Conservation (phyloP, 1,140 invertebrate genomes). For the Phortica variegata region DNA sequence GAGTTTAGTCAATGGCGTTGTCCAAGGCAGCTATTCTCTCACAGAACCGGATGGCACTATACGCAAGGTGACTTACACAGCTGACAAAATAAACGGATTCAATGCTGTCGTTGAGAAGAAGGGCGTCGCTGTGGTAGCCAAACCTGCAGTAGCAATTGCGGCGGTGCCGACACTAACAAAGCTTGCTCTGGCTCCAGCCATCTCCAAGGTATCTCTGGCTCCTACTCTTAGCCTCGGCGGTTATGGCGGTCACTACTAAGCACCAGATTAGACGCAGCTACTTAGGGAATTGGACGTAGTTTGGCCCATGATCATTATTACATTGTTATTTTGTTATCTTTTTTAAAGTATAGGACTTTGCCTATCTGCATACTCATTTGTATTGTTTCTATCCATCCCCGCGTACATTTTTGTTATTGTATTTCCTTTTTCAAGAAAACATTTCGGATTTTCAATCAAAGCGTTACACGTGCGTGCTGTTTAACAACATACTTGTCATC, state of each 20-base stretch:
- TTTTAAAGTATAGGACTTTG: no score
- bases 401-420: no score
- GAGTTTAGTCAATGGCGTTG: conserved; percentile 64
- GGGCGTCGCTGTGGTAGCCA: conserved; percentile 52
- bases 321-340: conserved; percentile 32
- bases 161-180: conserved; percentile 46
- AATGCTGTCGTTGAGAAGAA: conserved; percentile 65
- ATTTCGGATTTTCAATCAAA: not conserved
- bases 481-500: no score
- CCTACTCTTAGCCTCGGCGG: conserved; percentile 16
- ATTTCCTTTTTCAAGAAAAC: no score
- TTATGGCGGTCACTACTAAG: conserved; percentile 35
- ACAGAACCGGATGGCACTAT: conserved; percentile 68
- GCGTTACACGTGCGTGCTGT: conserved; percentile 33
- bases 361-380: no score
- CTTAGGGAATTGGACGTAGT: conserved; percentile 4
- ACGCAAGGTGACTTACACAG: conserved; percentile 63
- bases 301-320: conserved; percentile 35
- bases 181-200: conserved; percentile 53
- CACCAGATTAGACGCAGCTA: conserved; percentile 4
- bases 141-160: conserved; percentile 44
- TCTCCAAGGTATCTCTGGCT: conserved; percentile 30
- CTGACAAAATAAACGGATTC: conserved; percentile 64
- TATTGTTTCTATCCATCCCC: no score
- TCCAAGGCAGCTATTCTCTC: conserved; percentile 65